Evolutionary conservation across 2,888 invertebrate genomes (phyloP), one percentile per base, ranked within the genome.

Genomic region (Eumacrocentrus americanus): DNA sequence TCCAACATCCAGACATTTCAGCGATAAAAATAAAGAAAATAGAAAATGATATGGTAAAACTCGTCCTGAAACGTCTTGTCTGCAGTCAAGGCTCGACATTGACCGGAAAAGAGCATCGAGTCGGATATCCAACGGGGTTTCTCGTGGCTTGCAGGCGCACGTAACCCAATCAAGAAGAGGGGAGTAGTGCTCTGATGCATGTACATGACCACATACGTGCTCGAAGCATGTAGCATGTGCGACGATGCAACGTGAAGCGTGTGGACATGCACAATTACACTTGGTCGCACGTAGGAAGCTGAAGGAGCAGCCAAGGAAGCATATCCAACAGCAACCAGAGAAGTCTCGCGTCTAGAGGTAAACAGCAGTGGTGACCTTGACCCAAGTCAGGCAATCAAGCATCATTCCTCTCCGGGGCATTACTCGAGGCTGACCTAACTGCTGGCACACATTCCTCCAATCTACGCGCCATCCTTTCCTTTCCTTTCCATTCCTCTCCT

Each of bases 381-480:
- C 77, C 76, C 70, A 65, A 57, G 69, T 67, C 69, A 70, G 70
- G 71, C 69, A 72, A 75, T 71, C 72, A 67, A 69, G 66, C 68
- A 66, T 68, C 66, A 52, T 52, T 52, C 58, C 47, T 37, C 50
- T 40, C 57, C 58, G n/a, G 63, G 65, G 65, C 61, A 66, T 64
- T 67, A 65, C 72, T 70, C 71, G 72, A 70, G 68, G 70, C 52
- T 70, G 71, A 73, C 72, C 74, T 71, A 71, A 74, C 74, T 67
- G 69, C 72, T 67, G 73, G 69, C 76, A 71, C 70, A 75, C 75
- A 75, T 74, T 72, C 72, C 69, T 67, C 64, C 60, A 61, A 52
- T 58, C 52, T 42, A 37, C 38, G 34, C 34, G 22, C 22, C 34
- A 37, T 42, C 20, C n/a, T 37, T 18, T 42, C 23, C 3, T 14